Evolutionary conservation across 2,113 vertebrate species (phyloP), one percentile per base, ranked within the genome.

Genomic region (Gymnogyps californianus): DNA sequence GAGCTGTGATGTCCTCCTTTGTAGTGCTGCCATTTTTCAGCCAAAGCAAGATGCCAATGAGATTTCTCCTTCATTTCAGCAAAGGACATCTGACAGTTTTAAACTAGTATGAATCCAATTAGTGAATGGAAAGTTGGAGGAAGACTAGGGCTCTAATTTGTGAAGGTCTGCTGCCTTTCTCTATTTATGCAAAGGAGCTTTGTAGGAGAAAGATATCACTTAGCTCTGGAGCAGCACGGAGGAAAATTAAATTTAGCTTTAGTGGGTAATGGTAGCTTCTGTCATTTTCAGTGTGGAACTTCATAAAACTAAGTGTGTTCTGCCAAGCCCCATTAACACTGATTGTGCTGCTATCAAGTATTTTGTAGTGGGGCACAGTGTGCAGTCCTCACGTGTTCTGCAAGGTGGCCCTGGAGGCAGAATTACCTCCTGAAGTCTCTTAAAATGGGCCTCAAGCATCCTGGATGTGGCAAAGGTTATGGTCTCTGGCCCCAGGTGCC

Each of bases 181-280:
- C 10, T 90, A 70, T 76, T 88, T 95, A 67, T 87, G 66, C 51
- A 31, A 61, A 95, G 44, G 19, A 62, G 80, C 34, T 79, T 94
- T 92, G 76, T 65, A 84, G 83, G 55, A 93, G 84, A 86, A 69
- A 83, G 59, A 38, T 76, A 47, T 2, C 66, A 49, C 55, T 94
- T 93, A 69, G n/a, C 46, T 78, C 31, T 57, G 58, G 49, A 86
- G 83, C 55, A 55, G 58, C 55, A 82, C 22, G 3, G 42, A 90
- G 67, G 74, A 92, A 90, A 90, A 95, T 94, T 80, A 74, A 93
- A 90, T 92, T 90, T 88, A 77, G 11, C 32, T 94, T 80, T 77
- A 85, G 31, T 67, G 44, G 61, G 19, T 93, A 85, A 89, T 89
- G 72, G 52, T 55, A 52, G 49, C 16, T 87, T 72, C 51, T 93